Base-by-base conservation (phyloP, 2,113 vertebrate genomes). In the Regulus satrapa region DNA sequence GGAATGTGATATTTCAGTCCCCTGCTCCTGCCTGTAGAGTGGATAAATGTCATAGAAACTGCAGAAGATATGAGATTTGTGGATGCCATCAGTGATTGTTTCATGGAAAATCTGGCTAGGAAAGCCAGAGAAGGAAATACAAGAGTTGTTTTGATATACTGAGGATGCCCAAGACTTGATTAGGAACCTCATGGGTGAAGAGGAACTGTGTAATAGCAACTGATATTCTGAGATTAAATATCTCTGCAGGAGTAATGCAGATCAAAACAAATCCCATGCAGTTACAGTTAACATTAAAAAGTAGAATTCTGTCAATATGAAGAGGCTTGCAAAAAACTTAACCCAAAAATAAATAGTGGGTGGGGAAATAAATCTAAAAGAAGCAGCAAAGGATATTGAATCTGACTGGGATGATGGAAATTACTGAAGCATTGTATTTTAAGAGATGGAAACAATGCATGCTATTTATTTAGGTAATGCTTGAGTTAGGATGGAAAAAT, bases 1-100 rank as follows among this genome's bases (percentile, higher is more conserved):
- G 61, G 17, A 85, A 74, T 28, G 26, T 71, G 80, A n/a, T 68
- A 58, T 67, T 92, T 81, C 51, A 87, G 41, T 62, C 29, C 64
- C 36, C 11, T 82, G 36, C 26, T 45, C 31, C 72, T 66, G 66
- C 14, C 32, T 67, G 51, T n/a, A 21, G 59, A 41, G 38, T 54
- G 55, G 43, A 74, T 73, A 64, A 91, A 93, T 66, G 72, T 77
- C 64, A 74, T 41, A 48, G 45, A 36, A 83, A 62, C 64, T 87
- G 64, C 19, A 87, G 46, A 54, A 91, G 32, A 34, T 23, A 73
- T 10, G 56, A 76, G 87, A 85, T 75, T 67, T 74, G 24, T 75
- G 81, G 81, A 72, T 85, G 66, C 16, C 43, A 51, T 77, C 34
- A 38, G 56, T 58, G 51, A 54, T 78, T 87, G 71, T 54, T 85